These are phyloP conservation scores for Condylura cristata DNA, from an alignment of 2,113 vertebrate species.

Conservation along the genomic window DNA sequence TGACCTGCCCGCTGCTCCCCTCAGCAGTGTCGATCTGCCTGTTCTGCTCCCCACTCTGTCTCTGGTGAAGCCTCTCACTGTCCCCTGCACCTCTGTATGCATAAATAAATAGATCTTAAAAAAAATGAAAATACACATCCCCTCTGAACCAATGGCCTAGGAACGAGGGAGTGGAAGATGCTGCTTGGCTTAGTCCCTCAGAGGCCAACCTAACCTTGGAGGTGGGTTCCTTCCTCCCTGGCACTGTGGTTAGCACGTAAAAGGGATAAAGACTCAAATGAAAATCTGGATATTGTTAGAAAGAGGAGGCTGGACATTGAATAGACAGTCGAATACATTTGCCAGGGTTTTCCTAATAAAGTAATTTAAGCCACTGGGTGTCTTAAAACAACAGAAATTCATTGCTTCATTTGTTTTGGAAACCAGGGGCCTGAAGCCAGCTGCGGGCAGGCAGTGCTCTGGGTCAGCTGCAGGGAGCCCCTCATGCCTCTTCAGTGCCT, in stretches of 20 bases:
- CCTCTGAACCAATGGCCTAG: background rate
- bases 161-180: background rate
- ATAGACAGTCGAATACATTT: background rate
- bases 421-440: background rate
- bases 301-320: background rate
- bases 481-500: background rate
- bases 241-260: background rate
- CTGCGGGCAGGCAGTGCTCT: background rate
- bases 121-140: too few relatives aligned
- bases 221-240: background rate
- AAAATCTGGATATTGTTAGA: background rate
- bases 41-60: too few relatives aligned
- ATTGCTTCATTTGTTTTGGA: background rate
- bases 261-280: background rate
- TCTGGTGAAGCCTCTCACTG: too few relatives aligned
- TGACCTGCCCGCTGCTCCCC: too few relatives aligned
- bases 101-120: too few relatives aligned
- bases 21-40: too few relatives aligned
- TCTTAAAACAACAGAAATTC: background rate
- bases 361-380: background rate
- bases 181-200: background rate
- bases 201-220: background rate
- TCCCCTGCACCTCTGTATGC: too few relatives aligned
- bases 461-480: too few relatives aligned
- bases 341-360: background rate